Conservation (phyloP, 2,888 invertebrate species). For the Boloria euphrosyne region DNA sequence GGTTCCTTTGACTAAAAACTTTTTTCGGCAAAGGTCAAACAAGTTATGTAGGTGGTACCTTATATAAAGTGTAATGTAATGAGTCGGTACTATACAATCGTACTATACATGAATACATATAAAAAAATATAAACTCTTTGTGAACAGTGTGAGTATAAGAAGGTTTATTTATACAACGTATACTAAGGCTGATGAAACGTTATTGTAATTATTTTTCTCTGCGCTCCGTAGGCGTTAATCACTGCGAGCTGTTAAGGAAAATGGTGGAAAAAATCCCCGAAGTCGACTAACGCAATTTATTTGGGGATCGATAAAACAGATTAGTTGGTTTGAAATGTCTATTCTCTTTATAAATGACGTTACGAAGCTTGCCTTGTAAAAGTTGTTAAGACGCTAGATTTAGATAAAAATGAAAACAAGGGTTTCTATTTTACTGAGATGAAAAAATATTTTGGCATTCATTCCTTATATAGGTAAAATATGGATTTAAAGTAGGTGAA, state of each 20-base stretch:
- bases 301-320: constrained; percentile 36
- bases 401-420: no score
- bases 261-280: constrained; percentile 34
- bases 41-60: no score
- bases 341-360: constrained; percentile 19
- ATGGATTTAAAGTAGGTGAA: no score
- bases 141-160: neutral
- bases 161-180: neutral
- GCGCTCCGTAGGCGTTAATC: constrained; percentile 23
- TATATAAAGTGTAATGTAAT: no score
- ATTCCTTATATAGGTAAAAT: no score
- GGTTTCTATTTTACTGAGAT: no score
- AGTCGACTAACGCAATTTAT: constrained; percentile 35
- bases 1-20: no score
- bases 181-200: constrained; percentile 1
- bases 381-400: neutral
- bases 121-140: no score
- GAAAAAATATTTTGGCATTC: no score
- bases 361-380: neutral
- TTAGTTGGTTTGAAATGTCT: constrained; percentile 30
- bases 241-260: constrained; percentile 33
- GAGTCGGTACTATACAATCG: no score
- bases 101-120: no score
- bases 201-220: constrained; percentile 22
- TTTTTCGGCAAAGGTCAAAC: no score